These are phyloP conservation scores for Cheilosia pagana DNA, from an alignment of 2,888 invertebrate genomes.

Conservation along the genomic window DNA sequence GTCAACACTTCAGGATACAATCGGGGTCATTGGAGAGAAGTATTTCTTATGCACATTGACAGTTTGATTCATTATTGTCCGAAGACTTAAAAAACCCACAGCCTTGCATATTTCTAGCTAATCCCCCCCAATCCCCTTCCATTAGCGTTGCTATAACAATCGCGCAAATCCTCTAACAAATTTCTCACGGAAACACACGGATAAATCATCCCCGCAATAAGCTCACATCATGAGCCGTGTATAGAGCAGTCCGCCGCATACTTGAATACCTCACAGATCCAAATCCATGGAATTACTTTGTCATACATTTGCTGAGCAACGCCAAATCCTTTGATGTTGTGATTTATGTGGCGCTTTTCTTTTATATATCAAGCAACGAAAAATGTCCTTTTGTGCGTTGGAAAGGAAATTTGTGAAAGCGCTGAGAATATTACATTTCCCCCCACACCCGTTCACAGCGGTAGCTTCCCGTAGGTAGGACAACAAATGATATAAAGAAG, in stretches of 20 bases:
- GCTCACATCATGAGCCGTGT: constrained; percentile 20
- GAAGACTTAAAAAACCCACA: no score
- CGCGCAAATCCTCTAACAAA: background rate
- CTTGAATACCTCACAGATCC: constrained; percentile 27
- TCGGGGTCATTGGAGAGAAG: no score
- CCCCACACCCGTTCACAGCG: background rate
- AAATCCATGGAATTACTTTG: constrained; percentile 63
- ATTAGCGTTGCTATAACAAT: background rate
- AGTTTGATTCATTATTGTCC: background rate
- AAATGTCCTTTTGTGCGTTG: constrained; percentile 58
- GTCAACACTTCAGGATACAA: no score
- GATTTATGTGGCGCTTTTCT: constrained; percentile 63
- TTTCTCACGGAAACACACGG: constrained; percentile 1
- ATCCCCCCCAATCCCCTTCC: background rate
- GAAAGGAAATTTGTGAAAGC: constrained; percentile 49
- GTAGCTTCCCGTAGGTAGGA: background rate
- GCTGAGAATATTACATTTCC: constrained; percentile 30
- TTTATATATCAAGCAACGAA: constrained; percentile 13
- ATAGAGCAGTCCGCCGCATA: background rate
- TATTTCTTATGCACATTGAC: background rate
- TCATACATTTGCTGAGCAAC: constrained; percentile 66
- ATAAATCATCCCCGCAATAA: constrained; percentile 20
- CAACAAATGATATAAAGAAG: constrained; percentile 41
- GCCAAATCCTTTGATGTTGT: constrained; percentile 70
- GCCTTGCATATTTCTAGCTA: no score